Evolutionary conservation across 2,888 invertebrate species (phyloP), one percentile per base, ranked within the genome.

Genomic region (Epistrophe eligans): DNA sequence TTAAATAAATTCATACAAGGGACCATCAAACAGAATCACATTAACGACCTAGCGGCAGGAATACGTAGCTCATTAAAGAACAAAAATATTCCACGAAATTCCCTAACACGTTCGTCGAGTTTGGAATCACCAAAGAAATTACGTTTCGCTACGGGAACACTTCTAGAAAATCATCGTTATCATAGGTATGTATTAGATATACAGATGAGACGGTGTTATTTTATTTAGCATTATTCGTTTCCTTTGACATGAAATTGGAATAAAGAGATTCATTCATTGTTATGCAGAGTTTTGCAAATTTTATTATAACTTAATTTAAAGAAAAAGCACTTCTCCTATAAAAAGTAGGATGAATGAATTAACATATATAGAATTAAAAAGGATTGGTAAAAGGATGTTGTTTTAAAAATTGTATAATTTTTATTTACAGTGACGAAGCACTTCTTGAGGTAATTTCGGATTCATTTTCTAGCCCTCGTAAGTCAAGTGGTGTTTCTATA

Each of bases 91-190:
- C 94, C 93, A 90, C 94, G 91, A 91, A 91, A 91, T 80, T 95
- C 92, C 90, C 93, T 93, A 91, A 95, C 93, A 90, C 94, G 97
- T 79, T 97, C 97, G 89, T 96, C 96, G 89, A 97, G 97, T 91
- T 94, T 96, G 90, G 97, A 97, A 92, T 97, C 97, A 87, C 97
- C 97, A 67, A 97, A 97, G 92, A 95, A 96, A 89, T 93, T 97
- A 80, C 94, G 97, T 84, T 97, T 97, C 91, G 97, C 96, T 2
- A 95, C 95, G 28, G 96, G 95, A 17, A 95, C 94, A 89, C 94
- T 95, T 85, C 92, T 96, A 88, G 93, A 93, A 79, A 92, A 93
- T 88, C 93, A 93, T 90, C 92, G 93, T 4, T 93, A 92, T 89
- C 93, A 93, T 84, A 92, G 93, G 93, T 92, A 74, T 60, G 88